A percentile compares a stretch with the other conserved stretches of the same genome.
Conservation (phyloP, 1,140 invertebrate genomes). For the Panagrolaimus sp. region DNA sequence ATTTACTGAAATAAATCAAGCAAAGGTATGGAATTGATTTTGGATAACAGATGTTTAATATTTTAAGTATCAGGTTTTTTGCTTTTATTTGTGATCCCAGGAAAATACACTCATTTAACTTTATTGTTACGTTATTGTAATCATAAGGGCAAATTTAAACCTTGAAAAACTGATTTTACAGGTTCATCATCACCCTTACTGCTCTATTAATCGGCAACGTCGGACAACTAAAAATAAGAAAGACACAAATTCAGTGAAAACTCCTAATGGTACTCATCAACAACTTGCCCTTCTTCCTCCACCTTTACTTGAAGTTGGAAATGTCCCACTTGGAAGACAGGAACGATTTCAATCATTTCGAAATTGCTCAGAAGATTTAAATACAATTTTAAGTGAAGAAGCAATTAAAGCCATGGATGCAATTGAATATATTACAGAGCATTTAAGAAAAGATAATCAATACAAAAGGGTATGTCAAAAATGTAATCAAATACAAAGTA, state of each 20-base stretch:
- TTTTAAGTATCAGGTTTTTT: too few species aligned
- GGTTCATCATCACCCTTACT: slow-evolving; percentile 26
- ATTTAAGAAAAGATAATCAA: slow-evolving; percentile 28
- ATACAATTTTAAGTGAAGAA: slow-evolving; percentile 20
- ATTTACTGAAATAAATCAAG: slow-evolving; percentile 31
- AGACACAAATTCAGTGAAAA: slow-evolving; percentile 11
- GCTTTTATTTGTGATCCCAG: too few species aligned
- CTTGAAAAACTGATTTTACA: too few species aligned
- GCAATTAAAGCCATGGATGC: slow-evolving; percentile 30
- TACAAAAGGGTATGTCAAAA: slow-evolving; percentile 26
- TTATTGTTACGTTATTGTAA: too few species aligned
- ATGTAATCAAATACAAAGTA: slow-evolving; percentile 6
- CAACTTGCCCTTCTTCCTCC: not conserved
- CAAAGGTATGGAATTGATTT: too few species aligned
- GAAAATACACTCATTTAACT: too few species aligned
- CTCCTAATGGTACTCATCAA: not conserved
- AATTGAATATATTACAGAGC: slow-evolving; percentile 31
- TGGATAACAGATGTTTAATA: too few species aligned
- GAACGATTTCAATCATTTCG: slow-evolving; percentile 1
- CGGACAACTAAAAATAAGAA: not conserved
- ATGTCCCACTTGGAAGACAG: slow-evolving; percentile 14
- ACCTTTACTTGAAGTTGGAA: not conserved
- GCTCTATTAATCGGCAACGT: not conserved
- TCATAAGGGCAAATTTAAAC: too few species aligned
- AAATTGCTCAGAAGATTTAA: slow-evolving; percentile 6